Conservation (phyloP, 2,888 invertebrate genomes). For the Chalcis sispes region DNA sequence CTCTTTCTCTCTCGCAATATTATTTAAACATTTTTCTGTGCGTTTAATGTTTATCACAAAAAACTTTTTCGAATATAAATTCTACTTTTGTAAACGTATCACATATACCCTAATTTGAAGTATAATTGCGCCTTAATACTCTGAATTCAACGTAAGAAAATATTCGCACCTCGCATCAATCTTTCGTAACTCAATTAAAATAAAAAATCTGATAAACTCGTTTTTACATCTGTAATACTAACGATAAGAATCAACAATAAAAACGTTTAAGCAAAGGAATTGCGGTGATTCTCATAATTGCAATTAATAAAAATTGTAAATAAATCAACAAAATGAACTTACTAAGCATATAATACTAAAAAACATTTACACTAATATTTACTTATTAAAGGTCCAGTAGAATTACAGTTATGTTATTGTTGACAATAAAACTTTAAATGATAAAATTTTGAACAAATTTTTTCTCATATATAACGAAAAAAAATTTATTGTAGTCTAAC, state of each 20-base stretch:
- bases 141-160: slow-evolving; percentile 23
- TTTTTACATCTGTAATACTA: slow-evolving; percentile 29
- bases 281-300: slow-evolving; percentile 21
- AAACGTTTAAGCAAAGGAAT: slow-evolving; percentile 9
- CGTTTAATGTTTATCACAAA: neutral
- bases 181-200: slow-evolving; percentile 4
- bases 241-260: slow-evolving; percentile 36
- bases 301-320: slow-evolving; percentile 36
- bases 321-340: slow-evolving; percentile 32
- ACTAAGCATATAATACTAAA: slow-evolving; percentile 37
- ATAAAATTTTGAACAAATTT: too few relatives aligned
- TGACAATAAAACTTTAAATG: too few relatives aligned
- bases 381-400: too few relatives aligned
- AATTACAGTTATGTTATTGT: too few relatives aligned
- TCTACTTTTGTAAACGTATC: slow-evolving; percentile 24
- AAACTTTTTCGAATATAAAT: slow-evolving; percentile 23
- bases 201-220: slow-evolving; percentile 14
- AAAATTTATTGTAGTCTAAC: too few relatives aligned
- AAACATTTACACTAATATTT: too few relatives aligned
- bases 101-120: slow-evolving; percentile 37
- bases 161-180: slow-evolving; percentile 12
- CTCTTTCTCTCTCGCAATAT: too few relatives aligned
- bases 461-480: too few relatives aligned
- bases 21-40: slow-evolving; percentile 12
- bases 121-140: slow-evolving; percentile 32